Evolutionary conservation across 2,113 vertebrate species (phyloP), one percentile per base, ranked within the genome.

Genomic region (Ceyx melanurus): DNA sequence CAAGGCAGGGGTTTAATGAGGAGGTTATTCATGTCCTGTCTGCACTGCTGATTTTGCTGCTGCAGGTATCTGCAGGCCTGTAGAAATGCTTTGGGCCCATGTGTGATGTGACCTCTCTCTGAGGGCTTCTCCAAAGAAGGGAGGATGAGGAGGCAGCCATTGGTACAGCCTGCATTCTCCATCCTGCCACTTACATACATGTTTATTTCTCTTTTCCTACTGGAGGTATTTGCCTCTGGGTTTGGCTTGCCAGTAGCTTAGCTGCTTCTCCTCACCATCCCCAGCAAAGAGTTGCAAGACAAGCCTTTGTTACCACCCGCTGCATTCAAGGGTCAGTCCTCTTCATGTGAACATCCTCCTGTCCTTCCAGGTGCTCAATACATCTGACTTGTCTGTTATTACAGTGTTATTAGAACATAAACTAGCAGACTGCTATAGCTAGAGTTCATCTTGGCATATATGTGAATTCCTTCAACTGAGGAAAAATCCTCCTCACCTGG

Each of bases 1-100:
- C 89, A 29, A 90, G 82, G 92, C 82, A 92, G 85, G 71, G 82
- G 88, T 67, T 94, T n/a, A 54, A 58, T 20, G 77, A 93, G 94
- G 82, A 78, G 58, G 48, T 73, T 89, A 72, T 82, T 94, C 91
- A 70, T 80, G 89, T 93, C 72, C 75, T 80, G 64, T 22, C 73
- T 68, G 89, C 31, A 40, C 29, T 3, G 4, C 68, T 65, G 60
- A 43, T 65, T 77, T 88, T 50, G 37, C 82, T 43, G 46, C 79
- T 68, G 79, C 64, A 94, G 89, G 80, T 86, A n/a, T 64, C 88
- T 42, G 54, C 61, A 22, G 57, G 54, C 58, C 78, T 21, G 5
- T 15, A n/a, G 72, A 51, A 92, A 74, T 0, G 2, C 50, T 76
- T 70, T 58, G 57, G 42, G 40, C 35, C 3, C 4, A 2, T 21